Conservation (phyloP, 2,888 invertebrate genomes). For the Eupithecia abbreviata region DNA sequence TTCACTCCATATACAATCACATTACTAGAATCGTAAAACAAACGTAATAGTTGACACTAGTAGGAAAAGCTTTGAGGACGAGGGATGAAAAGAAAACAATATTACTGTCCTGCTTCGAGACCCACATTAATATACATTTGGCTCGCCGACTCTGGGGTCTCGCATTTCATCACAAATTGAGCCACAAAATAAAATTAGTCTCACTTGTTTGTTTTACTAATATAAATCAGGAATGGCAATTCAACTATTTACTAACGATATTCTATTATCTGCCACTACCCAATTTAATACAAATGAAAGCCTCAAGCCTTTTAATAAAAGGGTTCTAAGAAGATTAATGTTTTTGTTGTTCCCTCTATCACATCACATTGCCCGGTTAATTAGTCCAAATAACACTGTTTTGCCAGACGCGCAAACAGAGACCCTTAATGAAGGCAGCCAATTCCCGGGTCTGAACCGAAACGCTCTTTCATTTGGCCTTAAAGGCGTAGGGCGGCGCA, state of each 20-base stretch:
- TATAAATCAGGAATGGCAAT: conserved; percentile 43
- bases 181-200: conserved; percentile 73
- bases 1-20: conserved; percentile 56
- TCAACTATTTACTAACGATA: conserved; percentile 37
- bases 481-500: conserved; percentile 70
- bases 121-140: conserved; percentile 81
- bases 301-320: conserved; percentile 50
- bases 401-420: conserved; percentile 80
- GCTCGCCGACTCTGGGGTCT: conserved; percentile 56
- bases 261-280: conserved; percentile 39
- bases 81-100: conserved; percentile 77
- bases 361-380: conserved; percentile 77
- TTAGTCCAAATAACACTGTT: conserved; percentile 80
- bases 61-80: conserved; percentile 74
- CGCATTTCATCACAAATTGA: conserved; percentile 73
- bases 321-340: conserved; percentile 60
- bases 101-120: conserved; percentile 72
- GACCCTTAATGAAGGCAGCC: conserved; percentile 79
- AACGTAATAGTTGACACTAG: conserved; percentile 74
- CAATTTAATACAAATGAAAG: conserved; percentile 54
- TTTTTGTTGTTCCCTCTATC: conserved; percentile 69
- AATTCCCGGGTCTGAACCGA: conserved; percentile 70
- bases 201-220: conserved; percentile 41
- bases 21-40: conserved; percentile 71
- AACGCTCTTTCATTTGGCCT: conserved; percentile 76